These are phyloP conservation scores for Corbicula japonica DNA, from an alignment of 2,888 invertebrate species.

Conservation along the genomic window DNA sequence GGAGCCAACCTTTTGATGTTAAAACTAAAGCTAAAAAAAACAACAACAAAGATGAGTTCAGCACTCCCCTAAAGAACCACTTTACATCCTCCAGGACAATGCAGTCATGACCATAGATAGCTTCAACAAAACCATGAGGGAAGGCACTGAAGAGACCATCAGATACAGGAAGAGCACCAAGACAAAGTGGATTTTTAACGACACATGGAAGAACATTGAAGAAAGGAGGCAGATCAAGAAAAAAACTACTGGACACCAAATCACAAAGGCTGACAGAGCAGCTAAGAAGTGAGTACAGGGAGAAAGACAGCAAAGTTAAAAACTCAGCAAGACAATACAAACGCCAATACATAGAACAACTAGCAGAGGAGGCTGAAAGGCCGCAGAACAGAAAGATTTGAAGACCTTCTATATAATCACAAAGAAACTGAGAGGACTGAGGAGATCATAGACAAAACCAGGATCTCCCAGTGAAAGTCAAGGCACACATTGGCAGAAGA, in stretches of 20 bases:
- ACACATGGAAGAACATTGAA: slow-evolving; percentile 4
- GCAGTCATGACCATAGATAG: slow-evolving; percentile 13
- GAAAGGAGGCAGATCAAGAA: slow-evolving; percentile 14
- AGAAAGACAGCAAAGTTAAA: slow-evolving; percentile 15
- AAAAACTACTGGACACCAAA: slow-evolving; percentile 11
- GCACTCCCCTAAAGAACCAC: too few relatives aligned
- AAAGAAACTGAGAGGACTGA: slow-evolving; percentile 4
- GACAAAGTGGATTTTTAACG: slow-evolving; percentile 19
- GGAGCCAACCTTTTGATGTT: not conserved
- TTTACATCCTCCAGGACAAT: not conserved
- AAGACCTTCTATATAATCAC: slow-evolving; percentile 20
- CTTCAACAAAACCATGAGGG: slow-evolving; percentile 10
- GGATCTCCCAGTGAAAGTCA: slow-evolving; percentile 16
- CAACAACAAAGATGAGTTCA: too few relatives aligned
- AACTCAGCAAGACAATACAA: slow-evolving; percentile 16
- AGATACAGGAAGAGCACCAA: slow-evolving; percentile 12
- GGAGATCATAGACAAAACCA: not conserved
- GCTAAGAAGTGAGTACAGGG: not conserved
- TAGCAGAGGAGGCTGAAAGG: slow-evolving; percentile 26
- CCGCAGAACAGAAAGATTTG: slow-evolving; percentile 23
- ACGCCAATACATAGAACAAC: not conserved
- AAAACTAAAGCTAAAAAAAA: too few relatives aligned
- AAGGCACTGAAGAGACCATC: not conserved
- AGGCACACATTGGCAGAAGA: not conserved
- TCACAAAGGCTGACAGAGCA: slow-evolving; percentile 7